A percentile compares a stretch with the other conserved stretches of the same genome.
Conservation (phyloP, 2,797 vertebrate species). For the Brotula barbata region DNA sequence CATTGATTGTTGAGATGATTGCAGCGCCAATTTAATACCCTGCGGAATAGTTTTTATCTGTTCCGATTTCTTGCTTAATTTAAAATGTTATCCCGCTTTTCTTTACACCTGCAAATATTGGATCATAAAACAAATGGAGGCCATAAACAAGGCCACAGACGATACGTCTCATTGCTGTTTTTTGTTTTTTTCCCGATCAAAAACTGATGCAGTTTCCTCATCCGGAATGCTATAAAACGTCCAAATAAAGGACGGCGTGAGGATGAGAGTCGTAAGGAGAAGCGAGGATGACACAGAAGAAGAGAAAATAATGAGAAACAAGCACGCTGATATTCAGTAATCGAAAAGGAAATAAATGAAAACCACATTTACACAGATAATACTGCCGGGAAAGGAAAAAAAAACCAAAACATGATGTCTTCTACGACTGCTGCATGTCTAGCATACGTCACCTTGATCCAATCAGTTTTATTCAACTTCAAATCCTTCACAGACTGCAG, state of each 20-base stretch:
- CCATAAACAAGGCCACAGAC: too few relatives aligned
- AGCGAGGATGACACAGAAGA: background rate
- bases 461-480: constrained; percentile 64
- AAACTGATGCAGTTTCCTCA: too few relatives aligned
- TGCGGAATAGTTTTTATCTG: too few relatives aligned
- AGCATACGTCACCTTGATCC: constrained; percentile 64
- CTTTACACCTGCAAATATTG: too few relatives aligned
- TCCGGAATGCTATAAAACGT: too few relatives aligned
- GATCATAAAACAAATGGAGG: too few relatives aligned
- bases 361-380: constrained; percentile 37
- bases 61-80: too few relatives aligned
- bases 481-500: constrained; percentile 48
- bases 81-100: too few relatives aligned
- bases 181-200: too few relatives aligned
- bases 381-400: constrained; percentile 28
- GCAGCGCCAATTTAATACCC: too few relatives aligned
- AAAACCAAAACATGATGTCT: constrained; percentile 25
- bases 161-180: too few relatives aligned
- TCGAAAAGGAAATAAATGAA: constrained; percentile 18
- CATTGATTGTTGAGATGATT: too few relatives aligned
- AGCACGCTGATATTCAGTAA: constrained; percentile 13
- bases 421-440: constrained; percentile 41
- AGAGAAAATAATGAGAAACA: constrained; percentile 35
- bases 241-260: background rate
- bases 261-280: background rate